Percentiles rank a stretch among this genome's conserved stretches.
Conservation (phyloP, 2,888 invertebrate genomes). For the Dryobota labecula region DNA sequence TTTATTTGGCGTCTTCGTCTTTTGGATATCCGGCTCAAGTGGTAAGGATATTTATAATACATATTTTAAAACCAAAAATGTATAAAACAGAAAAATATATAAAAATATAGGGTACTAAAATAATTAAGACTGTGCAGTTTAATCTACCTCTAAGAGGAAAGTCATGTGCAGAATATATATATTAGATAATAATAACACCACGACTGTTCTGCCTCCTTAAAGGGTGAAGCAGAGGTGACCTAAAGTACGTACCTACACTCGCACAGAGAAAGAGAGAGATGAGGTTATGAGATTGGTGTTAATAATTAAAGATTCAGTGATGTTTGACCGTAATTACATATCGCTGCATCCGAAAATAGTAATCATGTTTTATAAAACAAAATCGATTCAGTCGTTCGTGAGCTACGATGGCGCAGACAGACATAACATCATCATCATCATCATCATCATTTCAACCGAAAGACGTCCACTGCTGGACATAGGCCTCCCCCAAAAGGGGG, state of each 20-base stretch:
- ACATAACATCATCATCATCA: too few species aligned
- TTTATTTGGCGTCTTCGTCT: constrained; percentile 64
- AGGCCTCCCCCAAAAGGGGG: too few species aligned
- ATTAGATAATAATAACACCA: too few species aligned
- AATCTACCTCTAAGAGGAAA: background rate
- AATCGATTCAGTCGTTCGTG: too few species aligned
- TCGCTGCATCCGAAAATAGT: background rate
- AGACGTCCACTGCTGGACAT: too few species aligned
- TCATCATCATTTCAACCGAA: too few species aligned
- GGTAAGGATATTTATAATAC: constrained; percentile 63
- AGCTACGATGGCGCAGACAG: too few species aligned
- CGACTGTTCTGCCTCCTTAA: too few species aligned
- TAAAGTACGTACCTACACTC: background rate
- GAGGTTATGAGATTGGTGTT: background rate
- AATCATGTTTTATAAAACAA: too few species aligned
- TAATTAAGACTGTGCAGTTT: background rate
- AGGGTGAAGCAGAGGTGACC: background rate
- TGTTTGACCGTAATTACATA: background rate
- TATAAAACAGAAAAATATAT: too few species aligned
- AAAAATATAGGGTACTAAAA: background rate
- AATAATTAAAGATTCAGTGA: background rate
- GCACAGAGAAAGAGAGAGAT: background rate
- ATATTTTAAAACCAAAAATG: background rate
- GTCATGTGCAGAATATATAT: background rate
- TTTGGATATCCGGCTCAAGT: constrained; percentile 74